These are phyloP conservation scores for Sarcophaga subvicina DNA, from an alignment of 2,888 invertebrate genomes.

Conservation along the genomic window DNA sequence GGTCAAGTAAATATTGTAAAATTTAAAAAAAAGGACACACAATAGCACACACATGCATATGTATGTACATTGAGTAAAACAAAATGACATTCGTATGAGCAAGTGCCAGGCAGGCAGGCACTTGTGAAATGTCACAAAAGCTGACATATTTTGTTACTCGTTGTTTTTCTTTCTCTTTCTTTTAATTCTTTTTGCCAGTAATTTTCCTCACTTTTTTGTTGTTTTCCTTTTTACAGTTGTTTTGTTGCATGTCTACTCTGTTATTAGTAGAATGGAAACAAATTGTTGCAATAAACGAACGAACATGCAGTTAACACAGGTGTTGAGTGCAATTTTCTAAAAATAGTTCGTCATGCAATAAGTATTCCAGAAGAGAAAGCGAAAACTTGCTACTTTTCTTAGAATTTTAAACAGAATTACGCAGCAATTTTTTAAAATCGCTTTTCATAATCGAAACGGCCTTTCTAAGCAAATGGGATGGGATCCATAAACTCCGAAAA, in stretches of 20 bases:
- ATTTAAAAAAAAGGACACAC: constrained; percentile 35
- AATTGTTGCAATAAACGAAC: not conserved
- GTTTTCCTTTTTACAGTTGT: not conserved
- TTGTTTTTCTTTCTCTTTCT: not conserved
- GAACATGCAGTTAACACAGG: not conserved
- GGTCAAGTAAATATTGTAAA: constrained; percentile 55
- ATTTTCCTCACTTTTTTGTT: no score
- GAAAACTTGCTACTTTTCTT: no score
- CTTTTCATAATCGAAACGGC: no score
- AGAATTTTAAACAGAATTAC: no score
- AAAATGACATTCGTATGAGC: not conserved
- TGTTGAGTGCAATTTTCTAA: no score
- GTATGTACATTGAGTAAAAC: not conserved
- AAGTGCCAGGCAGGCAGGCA: not conserved
- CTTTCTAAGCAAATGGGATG: no score
- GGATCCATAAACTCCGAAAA: no score
- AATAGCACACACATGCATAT: not conserved
- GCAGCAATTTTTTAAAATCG: no score
- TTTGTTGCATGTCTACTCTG: not conserved
- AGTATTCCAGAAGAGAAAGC: no score
- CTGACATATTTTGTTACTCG: not conserved
- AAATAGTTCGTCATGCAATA: no score
- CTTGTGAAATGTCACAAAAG: not conserved
- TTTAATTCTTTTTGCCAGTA: no score
- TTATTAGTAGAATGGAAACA: not conserved